Evolutionary conservation across 2,888 invertebrate genomes (phyloP).

Genomic region (Acanthosepion lycidas): DNA sequence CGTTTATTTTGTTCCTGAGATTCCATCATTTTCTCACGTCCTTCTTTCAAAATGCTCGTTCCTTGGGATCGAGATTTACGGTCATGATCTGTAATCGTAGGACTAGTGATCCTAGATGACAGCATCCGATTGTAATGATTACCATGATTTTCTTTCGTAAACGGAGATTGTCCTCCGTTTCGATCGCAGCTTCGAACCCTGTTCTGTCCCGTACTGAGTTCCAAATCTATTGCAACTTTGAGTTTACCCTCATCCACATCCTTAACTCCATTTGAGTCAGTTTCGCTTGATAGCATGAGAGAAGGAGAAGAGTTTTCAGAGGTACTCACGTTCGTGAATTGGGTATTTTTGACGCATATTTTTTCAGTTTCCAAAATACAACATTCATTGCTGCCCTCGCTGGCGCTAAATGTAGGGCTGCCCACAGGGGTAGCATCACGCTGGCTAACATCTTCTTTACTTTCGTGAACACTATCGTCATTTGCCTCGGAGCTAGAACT

Average conservation of each 20-base stretch:
- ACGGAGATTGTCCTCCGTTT: background rate
- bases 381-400: background rate
- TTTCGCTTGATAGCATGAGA: background rate
- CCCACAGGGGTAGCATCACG: background rate
- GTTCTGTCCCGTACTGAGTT: background rate
- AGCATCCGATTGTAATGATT: background rate
- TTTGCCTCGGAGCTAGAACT: background rate
- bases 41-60: background rate
- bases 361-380: background rate
- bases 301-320: background rate
- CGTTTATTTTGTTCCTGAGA: slow-evolving; percentile 37
- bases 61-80: background rate
- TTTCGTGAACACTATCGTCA: background rate
- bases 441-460: background rate
- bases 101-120: background rate
- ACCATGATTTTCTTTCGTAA: too few species aligned
- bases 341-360: background rate
- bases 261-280: background rate
- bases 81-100: background rate
- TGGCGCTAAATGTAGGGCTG: background rate
- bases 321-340: background rate
- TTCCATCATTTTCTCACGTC: background rate
- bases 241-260: background rate
- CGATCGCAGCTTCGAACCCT: background rate
- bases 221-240: background rate